Evolutionary conservation across 2,797 vertebrate genomes (phyloP), one percentile per base, ranked within the genome.

Genomic region (Peromyscus eremicus): DNA sequence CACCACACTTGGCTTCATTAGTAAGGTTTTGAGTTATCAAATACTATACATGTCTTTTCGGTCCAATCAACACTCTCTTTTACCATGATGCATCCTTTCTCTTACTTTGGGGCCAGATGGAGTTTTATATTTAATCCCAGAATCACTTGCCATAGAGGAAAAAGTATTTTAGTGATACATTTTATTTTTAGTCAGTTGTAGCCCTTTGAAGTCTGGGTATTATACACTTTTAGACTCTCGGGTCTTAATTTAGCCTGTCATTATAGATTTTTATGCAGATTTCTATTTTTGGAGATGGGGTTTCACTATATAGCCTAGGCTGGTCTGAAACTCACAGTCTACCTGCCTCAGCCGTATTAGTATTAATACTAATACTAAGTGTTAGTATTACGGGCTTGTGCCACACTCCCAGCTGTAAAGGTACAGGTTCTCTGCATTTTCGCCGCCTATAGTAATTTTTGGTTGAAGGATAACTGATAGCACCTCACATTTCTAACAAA

Each of bases 81-180:
- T 89, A 80, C 1, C 10, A 10, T 86, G 71, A 5, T 90, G 11
- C 16, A 75, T 91, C 40, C 27, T 88, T 96, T 37, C 29, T n/a
- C 34, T 95, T 93, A 43, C 21, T 93, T 92, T 90, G 79, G 34
- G 27, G 16, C 19, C 90, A 96, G 37, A 43, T 94, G 13, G 87
- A 90, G 11, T 94, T 97, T 84, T 93, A 84, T 92, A 84, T 95
- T 92, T 94, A 95, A 60, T 95, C 6, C 57, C 32, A 95, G 68
- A 64, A n/a, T 92, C 40, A 60, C 19, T 80, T 96, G 82, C 37
- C 25, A 70, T 49, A 70, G 43, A 93, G 46, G 88, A 94, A 92
- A 93, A 91, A 91, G 10, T 73, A 27, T 89, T 96, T 89, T 76
- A 92, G 62, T 92, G 70, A 89, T 43, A 91, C 37, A 85, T 73